Base-by-base conservation (phyloP, 2,888 invertebrate species). In the Drosophila mimetica region DNA sequence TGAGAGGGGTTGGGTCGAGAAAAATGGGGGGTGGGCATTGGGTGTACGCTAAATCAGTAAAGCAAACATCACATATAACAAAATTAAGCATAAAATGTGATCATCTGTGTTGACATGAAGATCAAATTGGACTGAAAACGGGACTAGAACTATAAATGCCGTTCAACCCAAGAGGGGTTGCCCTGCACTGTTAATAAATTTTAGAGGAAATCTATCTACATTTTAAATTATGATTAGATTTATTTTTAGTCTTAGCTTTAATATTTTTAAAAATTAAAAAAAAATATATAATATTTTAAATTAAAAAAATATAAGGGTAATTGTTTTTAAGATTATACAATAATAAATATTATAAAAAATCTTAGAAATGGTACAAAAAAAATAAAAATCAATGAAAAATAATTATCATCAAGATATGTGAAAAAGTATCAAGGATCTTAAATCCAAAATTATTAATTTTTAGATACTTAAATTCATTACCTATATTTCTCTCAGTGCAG, bases 91-190 rank as follows among this genome's bases (percentile, higher is more conserved):
- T 71, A 89, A 90, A 91, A 90, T 91, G 90, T 91, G 91, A 91
- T 91, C 91, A 91, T 91, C 91, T 91, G 91, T 91, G 91, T 91
- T 91, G 91, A 91, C 91, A 91, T 78, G 89, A 86, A 89, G 91
- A 91, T 91, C 91, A 91, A 86, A 58, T 28, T 51, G 59, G 44
- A 70, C 37, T 36, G n/a, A n/a, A n/a, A n/a, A n/a, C 41, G 42
- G 42, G 41, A 86, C 64, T 30, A 30, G 32, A 44, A 65, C 65
- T 36, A 42, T 42, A 22, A 44, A 34, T 77, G 58, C 53, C 13
- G n/a, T 28, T n/a, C 46, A 22, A 32, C 22, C 34, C 18, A 34
- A 34, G 48, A 48, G 71, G 71, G 69, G 54, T 30, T 36, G 53
- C 4, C 13, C 1, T 9, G 7, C 36, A 67, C 54, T 65, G 51